Percentiles rank a stretch among this genome's conserved stretches.
These are phyloP conservation scores for Sebastes matsubarae DNA, from an alignment of 2,797 vertebrate species.

Conservation along the genomic window DNA sequence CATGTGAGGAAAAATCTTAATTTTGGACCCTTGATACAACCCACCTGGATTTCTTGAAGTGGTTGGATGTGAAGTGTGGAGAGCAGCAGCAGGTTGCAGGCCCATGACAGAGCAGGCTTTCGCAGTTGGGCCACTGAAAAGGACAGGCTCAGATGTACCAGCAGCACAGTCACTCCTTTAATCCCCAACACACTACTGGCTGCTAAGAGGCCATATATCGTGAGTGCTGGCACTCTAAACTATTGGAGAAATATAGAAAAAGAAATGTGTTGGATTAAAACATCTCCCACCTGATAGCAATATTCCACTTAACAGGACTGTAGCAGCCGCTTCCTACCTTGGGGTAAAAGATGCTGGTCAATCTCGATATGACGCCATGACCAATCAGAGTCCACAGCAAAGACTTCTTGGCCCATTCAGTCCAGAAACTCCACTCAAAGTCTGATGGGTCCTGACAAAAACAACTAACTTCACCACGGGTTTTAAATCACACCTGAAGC, in stretches of 20 bases:
- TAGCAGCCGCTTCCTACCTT: slow-evolving; percentile 79
- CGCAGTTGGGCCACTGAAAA: slow-evolving; percentile 89
- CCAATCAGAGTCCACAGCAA: slow-evolving; percentile 89
- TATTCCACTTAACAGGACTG: not conserved
- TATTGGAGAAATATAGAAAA: slow-evolving; percentile 43
- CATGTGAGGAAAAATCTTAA: too few relatives aligned
- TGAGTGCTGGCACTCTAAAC: slow-evolving; percentile 84
- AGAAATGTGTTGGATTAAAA: not conserved
- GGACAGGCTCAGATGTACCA: slow-evolving; percentile 85
- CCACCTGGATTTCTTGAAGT: slow-evolving; percentile 91
- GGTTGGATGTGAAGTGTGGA: slow-evolving; percentile 85
- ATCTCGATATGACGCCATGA: slow-evolving; percentile 86
- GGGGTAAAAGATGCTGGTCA: slow-evolving; percentile 76
- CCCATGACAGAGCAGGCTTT: slow-evolving; percentile 86
- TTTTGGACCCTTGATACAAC: slow-evolving; percentile 2
- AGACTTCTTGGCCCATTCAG: slow-evolving; percentile 87
- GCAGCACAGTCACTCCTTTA: slow-evolving; percentile 85
- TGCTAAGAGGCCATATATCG: slow-evolving; percentile 87
- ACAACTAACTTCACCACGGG: not conserved
- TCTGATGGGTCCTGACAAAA: slow-evolving; percentile 88
- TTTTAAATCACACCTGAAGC: not conserved
- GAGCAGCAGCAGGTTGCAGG: slow-evolving; percentile 88
- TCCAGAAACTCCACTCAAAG: slow-evolving; percentile 99
- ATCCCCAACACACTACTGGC: slow-evolving; percentile 86
- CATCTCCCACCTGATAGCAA: not conserved